phyloP scores from a whole-genome alignment of 2,888 invertebrate genomes.

The Drosophila longiperda region DNA sequence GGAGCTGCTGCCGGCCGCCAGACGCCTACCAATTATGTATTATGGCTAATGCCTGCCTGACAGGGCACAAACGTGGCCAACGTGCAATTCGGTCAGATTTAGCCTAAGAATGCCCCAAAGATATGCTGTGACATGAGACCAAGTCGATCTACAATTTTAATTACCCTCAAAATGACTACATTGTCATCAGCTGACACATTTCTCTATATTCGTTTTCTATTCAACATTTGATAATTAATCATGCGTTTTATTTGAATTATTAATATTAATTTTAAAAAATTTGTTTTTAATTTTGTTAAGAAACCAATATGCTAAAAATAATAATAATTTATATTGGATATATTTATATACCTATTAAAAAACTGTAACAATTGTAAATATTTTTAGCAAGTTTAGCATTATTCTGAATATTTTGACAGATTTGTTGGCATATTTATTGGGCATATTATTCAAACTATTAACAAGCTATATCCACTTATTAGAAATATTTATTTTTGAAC shows the following conservation, averaged over 20 bases:
- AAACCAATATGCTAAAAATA: no score
- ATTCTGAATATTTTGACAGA: neutral
- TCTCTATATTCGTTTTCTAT: neutral
- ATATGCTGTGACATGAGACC: constrained; percentile 14
- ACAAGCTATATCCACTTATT: neutral
- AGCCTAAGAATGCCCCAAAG: constrained; percentile 24
- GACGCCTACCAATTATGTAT: constrained; percentile 75
- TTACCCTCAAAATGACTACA: constrained; percentile 36
- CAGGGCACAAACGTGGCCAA: constrained; percentile 31
- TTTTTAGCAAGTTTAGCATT: neutral
- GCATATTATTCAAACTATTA: neutral
- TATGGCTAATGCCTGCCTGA: constrained; percentile 20
- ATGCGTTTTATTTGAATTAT: neutral
- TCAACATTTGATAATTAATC: constrained; percentile 1
- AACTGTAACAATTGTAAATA: neutral
- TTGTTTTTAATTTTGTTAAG: neutral
- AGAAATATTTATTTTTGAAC: neutral
- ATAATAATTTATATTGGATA: neutral
- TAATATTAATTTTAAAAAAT: neutral
- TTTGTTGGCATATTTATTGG: neutral
- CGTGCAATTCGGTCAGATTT: constrained; percentile 47
- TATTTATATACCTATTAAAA: neutral
- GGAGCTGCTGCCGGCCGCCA: constrained; percentile 50
- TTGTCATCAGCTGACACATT: constrained; percentile 20
- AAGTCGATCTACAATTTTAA: constrained; percentile 44